Evolutionary conservation across 2,888 invertebrate genomes (phyloP), one percentile per base, ranked within the genome.

Genomic region (Cantharis lateralis): DNA sequence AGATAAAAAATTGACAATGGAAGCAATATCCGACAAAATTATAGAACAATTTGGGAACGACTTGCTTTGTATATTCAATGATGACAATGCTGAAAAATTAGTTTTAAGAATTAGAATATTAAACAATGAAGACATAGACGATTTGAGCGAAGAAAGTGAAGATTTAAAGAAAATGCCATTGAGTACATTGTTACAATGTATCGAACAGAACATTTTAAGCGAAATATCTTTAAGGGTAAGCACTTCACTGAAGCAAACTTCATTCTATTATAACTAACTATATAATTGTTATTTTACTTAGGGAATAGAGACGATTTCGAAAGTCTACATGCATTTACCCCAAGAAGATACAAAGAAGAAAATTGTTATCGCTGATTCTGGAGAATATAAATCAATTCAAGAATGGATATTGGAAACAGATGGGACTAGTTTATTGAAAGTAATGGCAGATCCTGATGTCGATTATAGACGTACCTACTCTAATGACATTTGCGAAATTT

Each of bases 351-450:
- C 98, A 79, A 99, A 99, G 90, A 99, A 99, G 88, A 93, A 98
- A 68, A 98, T 99, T 78, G 93, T 97, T 69, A 96, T 99, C 78
- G 99, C 98, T 0, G 98, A 98, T 72, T 96, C 97, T 64, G 99
- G 99, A 66, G 98, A 99, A 88, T 99, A 98, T 87, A 98, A 99
- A 88, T 95, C 98, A 0, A 97, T 99, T 78, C 97, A 98, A 13
- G 99, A 99, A 87, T 99, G 99, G 99, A 90, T 99, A 71, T 90
- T 99, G 82, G 99, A 99, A 93, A 99, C 99, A 83, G 99, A 99
- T 86, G 99, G 99, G 84, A 99, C 99, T 1, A 97, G 98, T 79
- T 92, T 99, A 87, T 98, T 98, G 96, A 97, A 97, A 88, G 98
- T 96, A 13, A 89, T 99, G 15, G 97, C 98, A 73, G 99, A 99